Conservation (phyloP, 2,888 invertebrate species). For the Tricholauxania praeusta region DNA sequence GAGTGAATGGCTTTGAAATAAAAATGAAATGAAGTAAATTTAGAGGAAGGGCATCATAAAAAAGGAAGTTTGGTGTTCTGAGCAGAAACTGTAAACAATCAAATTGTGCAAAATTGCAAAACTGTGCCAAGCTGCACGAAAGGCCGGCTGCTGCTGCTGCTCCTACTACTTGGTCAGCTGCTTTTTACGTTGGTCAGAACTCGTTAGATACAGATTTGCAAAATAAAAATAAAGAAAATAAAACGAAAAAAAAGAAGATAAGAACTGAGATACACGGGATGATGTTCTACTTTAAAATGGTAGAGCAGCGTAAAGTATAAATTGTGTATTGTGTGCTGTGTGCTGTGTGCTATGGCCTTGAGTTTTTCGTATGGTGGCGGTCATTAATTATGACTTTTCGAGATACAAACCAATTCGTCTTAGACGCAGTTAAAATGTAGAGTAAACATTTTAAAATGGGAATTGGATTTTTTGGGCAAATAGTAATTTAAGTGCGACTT, state of each 20-base stretch:
- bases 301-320: background rate
- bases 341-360: constrained; percentile 22
- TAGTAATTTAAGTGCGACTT: no score
- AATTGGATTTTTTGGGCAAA: no score
- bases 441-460: no score
- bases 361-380: constrained; percentile 9
- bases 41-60: constrained; percentile 10
- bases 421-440: no score
- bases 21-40: constrained; percentile 9
- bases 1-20: background rate
- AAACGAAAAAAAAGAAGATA: background rate
- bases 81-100: constrained; percentile 35
- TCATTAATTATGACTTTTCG: constrained; percentile 15
- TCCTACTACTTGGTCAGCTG: constrained; percentile 30
- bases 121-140: constrained; percentile 27
- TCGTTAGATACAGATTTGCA: constrained; percentile 21
- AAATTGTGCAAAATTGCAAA: constrained; percentile 26
- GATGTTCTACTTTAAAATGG: constrained; percentile 16
- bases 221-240: no score
- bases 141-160: background rate
- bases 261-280: no score
- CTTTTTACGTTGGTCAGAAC: constrained; percentile 7
- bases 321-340: no score
- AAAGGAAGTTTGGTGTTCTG: background rate
- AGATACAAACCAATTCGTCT: background rate